These are phyloP conservation scores for Homarus gammarus DNA, from an alignment of 2,888 invertebrate species.

Conservation along the genomic window DNA sequence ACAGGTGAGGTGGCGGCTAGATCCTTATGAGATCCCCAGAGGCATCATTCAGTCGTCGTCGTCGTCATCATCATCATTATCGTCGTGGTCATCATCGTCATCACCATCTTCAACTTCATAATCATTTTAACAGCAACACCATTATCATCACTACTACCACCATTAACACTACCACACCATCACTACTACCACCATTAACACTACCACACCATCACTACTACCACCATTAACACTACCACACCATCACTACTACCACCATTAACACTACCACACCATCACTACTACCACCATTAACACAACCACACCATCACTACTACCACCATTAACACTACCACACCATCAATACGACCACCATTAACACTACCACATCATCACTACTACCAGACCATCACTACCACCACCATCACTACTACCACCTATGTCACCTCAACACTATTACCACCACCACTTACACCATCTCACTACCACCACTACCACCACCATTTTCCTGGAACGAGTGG, in stretches of 20 bases:
- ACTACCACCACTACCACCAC: constrained; percentile 28
- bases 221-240: too few species aligned
- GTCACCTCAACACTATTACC: constrained; percentile 7
- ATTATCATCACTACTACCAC: constrained; percentile 29
- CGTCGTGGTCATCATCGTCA: not conserved
- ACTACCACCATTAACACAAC: too few species aligned
- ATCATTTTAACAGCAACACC: constrained; percentile 4
- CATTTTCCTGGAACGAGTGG: too few species aligned
- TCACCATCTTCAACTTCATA: too few species aligned
- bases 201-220: constrained; percentile 37
- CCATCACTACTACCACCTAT: constrained; percentile 39
- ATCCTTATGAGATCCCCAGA: not conserved
- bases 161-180: too few species aligned
- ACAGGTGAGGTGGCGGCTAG: not conserved
- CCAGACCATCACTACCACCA: too few species aligned
- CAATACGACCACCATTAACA: constrained; percentile 36
- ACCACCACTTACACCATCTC: constrained; percentile 19
- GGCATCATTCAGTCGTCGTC: not conserved
- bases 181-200: constrained; percentile 23
- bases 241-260: too few species aligned
- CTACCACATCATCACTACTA: too few species aligned
- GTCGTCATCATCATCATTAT: not conserved
- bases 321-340: constrained; percentile 32
- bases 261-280: too few species aligned
- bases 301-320: constrained; percentile 40